Evolutionary conservation across 2,797 vertebrate species (phyloP).

Genomic region (Paedocypris micromegethes): DNA sequence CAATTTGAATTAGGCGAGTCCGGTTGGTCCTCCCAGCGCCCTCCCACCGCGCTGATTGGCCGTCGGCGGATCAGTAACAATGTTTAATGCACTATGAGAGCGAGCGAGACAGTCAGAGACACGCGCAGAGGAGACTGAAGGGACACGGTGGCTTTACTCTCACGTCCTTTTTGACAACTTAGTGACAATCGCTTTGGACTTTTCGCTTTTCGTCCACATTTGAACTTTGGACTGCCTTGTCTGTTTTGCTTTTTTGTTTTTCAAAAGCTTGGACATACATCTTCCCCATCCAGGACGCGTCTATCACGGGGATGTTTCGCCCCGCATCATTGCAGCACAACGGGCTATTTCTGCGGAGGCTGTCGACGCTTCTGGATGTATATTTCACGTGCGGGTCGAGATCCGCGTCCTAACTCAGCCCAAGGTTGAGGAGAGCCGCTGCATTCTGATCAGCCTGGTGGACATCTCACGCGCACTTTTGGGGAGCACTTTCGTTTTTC

Average conservation of each 20-base stretch:
- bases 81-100: constrained; percentile 97
- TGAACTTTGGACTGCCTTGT: constrained; percentile 35
- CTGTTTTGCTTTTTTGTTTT: background rate
- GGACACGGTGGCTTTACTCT: constrained; percentile 46
- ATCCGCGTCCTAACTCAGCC: constrained; percentile 52
- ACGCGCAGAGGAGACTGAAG: constrained; percentile 46
- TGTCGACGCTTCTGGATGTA: constrained; percentile 61
- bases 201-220: constrained; percentile 10
- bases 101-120: constrained; percentile 84
- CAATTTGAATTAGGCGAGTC: constrained; percentile 22
- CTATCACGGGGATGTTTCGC: constrained; percentile 56
- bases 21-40: constrained; percentile 62
- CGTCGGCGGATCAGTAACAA: constrained; percentile 84
- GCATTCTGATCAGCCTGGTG: constrained; percentile 59
- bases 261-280: constrained; percentile 55
- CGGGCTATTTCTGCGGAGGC: constrained; percentile 46
- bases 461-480: constrained; percentile 76
- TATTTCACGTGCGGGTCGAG: constrained; percentile 50
- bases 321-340: constrained; percentile 56
- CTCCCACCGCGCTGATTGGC: constrained; percentile 74
- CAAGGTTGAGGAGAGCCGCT: constrained; percentile 59
- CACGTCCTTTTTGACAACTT: constrained; percentile 38
- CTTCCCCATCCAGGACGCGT: constrained; percentile 65
- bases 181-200: constrained; percentile 27
- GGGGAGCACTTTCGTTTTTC: constrained; percentile 67